Evolutionary conservation across 2,888 invertebrate genomes (phyloP).

Genomic region (Cerastoderma edule): DNA sequence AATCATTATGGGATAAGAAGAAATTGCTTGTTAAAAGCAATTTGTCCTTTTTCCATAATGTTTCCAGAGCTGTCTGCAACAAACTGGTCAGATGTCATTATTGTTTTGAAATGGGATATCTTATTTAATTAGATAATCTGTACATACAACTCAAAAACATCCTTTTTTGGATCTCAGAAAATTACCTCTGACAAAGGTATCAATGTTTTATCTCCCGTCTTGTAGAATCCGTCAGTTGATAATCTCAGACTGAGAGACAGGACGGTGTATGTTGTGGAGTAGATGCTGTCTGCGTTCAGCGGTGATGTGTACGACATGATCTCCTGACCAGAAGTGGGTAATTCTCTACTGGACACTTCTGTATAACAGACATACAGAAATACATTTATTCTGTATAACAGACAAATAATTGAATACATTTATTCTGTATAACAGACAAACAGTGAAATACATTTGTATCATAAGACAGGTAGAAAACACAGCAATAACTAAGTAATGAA

Average conservation of each 20-base stretch:
- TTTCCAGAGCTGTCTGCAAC: not conserved
- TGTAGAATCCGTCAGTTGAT: conserved; percentile 90
- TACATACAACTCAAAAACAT: not conserved
- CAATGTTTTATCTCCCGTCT: conserved; percentile 74
- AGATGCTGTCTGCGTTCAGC: conserved; percentile 97
- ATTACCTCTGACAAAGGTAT: conserved; percentile 67
- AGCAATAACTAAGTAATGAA: too few species aligned
- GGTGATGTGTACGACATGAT: conserved; percentile 83
- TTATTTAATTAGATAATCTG: not conserved
- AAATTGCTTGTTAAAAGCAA: not conserved
- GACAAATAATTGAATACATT: too few species aligned
- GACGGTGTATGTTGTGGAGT: conserved; percentile 94
- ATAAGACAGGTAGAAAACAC: too few species aligned
- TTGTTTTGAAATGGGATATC: not conserved
- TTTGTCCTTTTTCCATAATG: not conserved
- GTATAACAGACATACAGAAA: too few species aligned
- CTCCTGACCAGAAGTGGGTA: not conserved
- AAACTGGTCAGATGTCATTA: not conserved
- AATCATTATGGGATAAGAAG: not conserved
- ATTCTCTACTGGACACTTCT: conserved; percentile 12
- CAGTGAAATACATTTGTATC: too few species aligned
- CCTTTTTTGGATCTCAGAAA: not conserved
- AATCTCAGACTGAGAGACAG: conserved; percentile 92
- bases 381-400: too few species aligned
- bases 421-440: too few species aligned